Evolutionary conservation across 2,888 invertebrate species (phyloP).

Genomic region (Periphyllus acericola): DNA sequence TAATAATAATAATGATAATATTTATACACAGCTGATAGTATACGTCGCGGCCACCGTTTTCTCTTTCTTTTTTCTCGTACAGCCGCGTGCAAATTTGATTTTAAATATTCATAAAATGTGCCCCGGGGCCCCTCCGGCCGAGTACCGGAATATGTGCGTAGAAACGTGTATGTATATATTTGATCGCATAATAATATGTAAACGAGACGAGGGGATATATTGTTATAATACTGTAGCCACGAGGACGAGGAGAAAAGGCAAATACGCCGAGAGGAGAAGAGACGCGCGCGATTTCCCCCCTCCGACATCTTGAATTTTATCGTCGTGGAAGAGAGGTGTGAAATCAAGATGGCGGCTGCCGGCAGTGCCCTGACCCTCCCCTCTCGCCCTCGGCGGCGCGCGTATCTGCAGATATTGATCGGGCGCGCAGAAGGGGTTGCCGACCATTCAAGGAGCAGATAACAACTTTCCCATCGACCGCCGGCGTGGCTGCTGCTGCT

Average conservation of each 20-base stretch:
- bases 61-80: neutral
- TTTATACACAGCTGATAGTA: no score
- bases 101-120: conserved; percentile 41
- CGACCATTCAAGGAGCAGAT: conserved; percentile 53
- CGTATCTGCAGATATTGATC: conserved; percentile 60
- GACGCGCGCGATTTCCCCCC: conserved; percentile 9
- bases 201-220: neutral
- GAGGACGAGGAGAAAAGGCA: neutral
- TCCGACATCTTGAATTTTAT: conserved; percentile 61
- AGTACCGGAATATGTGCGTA: neutral
- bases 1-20: no score
- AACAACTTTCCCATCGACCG: conserved; percentile 62
- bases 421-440: conserved; percentile 59
- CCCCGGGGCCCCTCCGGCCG: neutral
- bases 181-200: neutral
- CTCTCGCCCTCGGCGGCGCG: conserved; percentile 10
- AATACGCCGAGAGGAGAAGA: neutral
- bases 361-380: conserved; percentile 47
- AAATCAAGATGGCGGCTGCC: conserved; percentile 60
- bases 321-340: conserved; percentile 53
- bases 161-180: neutral
- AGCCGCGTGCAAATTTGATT: conserved; percentile 15
- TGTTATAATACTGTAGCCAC: neutral
- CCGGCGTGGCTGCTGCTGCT: conserved; percentile 20
- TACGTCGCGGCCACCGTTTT: neutral